Percentiles rank a stretch among this genome's conserved stretches.
Evolutionary conservation across 2,113 vertebrate species (phyloP).

Genomic region (Alligator sinensis): DNA sequence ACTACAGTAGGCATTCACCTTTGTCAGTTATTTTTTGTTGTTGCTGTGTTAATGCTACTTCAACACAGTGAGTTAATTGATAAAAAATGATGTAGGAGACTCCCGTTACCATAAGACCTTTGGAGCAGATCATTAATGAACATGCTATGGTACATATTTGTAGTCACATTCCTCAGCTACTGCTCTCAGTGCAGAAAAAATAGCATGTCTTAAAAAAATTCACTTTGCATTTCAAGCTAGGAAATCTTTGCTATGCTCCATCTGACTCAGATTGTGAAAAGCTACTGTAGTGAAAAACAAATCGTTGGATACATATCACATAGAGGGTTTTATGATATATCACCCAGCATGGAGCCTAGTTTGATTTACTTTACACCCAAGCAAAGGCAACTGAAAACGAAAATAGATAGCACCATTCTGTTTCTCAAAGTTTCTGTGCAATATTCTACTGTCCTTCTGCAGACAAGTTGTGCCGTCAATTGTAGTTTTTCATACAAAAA

Average conservation of each 20-base stretch:
- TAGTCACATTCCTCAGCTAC: constrained; percentile 43
- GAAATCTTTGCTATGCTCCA: constrained; percentile 36
- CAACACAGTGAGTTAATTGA: constrained; percentile 34
- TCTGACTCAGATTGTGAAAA: constrained; percentile 71
- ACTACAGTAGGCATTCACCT: background rate
- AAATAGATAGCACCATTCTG: constrained; percentile 51
- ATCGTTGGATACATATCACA: constrained; percentile 54
- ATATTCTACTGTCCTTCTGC: background rate
- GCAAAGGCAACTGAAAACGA: constrained; percentile 50
- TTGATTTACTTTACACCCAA: constrained; percentile 68
- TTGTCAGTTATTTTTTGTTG: constrained; percentile 25
- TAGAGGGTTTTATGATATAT: constrained; percentile 59
- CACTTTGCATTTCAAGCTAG: constrained; percentile 60
- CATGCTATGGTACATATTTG: constrained; percentile 28
- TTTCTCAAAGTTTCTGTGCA: constrained; percentile 1
- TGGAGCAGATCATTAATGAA: constrained; percentile 28
- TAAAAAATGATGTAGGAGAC: constrained; percentile 8
- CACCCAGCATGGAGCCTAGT: constrained; percentile 49
- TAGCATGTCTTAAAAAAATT: constrained; percentile 37
- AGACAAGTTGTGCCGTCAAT: constrained; percentile 17
- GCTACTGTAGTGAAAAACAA: constrained; percentile 70
- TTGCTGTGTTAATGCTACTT: constrained; percentile 25
- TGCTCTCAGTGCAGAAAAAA: constrained; percentile 36
- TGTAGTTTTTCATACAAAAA: constrained; percentile 27
- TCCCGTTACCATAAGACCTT: constrained; percentile 6